These are phyloP conservation scores for Uromys caudimaculatus DNA, from an alignment of 2,797 vertebrate species.

Conservation along the genomic window DNA sequence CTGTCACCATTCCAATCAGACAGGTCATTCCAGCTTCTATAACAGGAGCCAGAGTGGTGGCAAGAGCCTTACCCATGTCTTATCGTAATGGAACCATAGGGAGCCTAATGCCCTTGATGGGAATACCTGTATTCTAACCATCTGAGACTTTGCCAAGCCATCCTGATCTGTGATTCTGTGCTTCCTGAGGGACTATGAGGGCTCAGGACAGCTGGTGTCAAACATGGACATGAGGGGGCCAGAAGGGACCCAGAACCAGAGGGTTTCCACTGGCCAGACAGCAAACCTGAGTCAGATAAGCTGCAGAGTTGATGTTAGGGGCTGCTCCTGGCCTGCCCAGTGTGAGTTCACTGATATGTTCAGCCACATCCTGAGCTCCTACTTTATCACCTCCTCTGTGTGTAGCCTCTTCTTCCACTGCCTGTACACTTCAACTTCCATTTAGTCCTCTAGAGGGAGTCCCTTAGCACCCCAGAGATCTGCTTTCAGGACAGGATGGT, in stretches of 20 bases:
- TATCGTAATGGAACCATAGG: background rate
- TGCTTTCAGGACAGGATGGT: background rate
- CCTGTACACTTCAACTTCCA: background rate
- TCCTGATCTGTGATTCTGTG: background rate
- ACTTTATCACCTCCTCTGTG: too few relatives aligned
- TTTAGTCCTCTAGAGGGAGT: background rate
- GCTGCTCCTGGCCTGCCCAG: background rate
- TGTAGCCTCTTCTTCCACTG: background rate
- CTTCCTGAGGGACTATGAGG: too few relatives aligned
- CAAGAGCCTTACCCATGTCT: background rate
- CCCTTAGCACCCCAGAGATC: background rate
- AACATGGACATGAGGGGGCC: background rate
- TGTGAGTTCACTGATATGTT: background rate
- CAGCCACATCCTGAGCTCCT: background rate
- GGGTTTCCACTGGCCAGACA: background rate
- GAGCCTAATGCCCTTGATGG: too few relatives aligned
- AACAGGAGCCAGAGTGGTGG: too few relatives aligned
- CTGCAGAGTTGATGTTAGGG: background rate
- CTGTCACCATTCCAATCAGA: background rate
- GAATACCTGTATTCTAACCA: background rate
- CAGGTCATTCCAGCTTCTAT: background rate
- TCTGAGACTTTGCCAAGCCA: background rate
- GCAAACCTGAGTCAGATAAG: background rate
- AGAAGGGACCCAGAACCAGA: background rate
- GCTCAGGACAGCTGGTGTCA: background rate